These are phyloP conservation scores for Petrocephalus schoutedeni DNA, from an alignment of 2,797 vertebrate species.

Conservation along the genomic window DNA sequence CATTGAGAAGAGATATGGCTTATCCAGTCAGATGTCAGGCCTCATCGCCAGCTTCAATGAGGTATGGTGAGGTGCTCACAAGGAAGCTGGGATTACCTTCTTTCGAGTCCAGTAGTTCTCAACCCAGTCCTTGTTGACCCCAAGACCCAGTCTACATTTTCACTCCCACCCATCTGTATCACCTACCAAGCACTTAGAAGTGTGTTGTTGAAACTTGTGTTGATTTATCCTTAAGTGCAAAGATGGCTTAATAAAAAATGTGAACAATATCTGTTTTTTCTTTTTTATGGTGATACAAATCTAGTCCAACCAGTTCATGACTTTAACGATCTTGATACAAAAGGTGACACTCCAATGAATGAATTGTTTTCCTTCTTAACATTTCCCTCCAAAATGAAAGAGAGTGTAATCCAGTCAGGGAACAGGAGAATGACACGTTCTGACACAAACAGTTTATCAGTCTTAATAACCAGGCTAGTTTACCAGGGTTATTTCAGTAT, in stretches of 20 bases:
- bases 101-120: neutral
- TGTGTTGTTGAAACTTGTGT: neutral
- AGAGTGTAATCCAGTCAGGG: neutral
- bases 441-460: neutral
- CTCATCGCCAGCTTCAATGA: slow-evolving; percentile 84
- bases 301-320: neutral
- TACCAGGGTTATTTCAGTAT: no score
- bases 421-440: neutral
- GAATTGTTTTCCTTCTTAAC: neutral
- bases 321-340: neutral
- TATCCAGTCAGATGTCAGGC: slow-evolving; percentile 84
- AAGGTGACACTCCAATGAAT: neutral
- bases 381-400: neutral
- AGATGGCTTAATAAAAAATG: neutral
- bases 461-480: neutral
- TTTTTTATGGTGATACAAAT: neutral
- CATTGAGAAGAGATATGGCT: slow-evolving; percentile 85
- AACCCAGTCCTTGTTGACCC: neutral
- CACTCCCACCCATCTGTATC: neutral
- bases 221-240: neutral
- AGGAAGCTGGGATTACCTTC: neutral
- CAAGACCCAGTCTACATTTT: neutral
- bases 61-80: slow-evolving; percentile 53
- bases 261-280: neutral
- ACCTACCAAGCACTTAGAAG: neutral